phyloP scores from a whole-genome alignment of 1,140 invertebrate species.

The Caenorhabditis briggsae region DNA sequence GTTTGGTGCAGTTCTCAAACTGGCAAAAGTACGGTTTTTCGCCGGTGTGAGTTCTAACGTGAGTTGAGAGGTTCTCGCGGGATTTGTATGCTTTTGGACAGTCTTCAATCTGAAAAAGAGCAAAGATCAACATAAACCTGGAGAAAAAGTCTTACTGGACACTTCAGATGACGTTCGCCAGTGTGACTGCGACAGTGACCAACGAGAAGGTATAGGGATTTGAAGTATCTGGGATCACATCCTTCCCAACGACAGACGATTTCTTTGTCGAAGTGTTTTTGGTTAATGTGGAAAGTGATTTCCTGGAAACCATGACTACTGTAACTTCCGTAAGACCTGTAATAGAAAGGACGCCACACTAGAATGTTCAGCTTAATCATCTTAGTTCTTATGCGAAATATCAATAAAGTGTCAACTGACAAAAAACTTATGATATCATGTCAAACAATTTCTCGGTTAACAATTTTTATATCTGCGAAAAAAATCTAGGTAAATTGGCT shows the following conservation, averaged over 20 bases:
- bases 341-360: no score
- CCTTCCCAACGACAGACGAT: conserved; percentile 53
- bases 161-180: conserved; percentile 98
- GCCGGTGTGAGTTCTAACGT: conserved; percentile 88
- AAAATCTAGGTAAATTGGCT: no score
- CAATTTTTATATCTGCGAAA: no score
- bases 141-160: conserved; percentile 84
- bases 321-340: no score
- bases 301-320: no score
- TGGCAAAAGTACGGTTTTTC: conserved; percentile 99
- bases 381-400: no score
- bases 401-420: no score
- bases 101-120: conserved; percentile 86
- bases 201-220: conserved; percentile 98
- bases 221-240: conserved; percentile 57
- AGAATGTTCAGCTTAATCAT: no score
- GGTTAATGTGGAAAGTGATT: no score
- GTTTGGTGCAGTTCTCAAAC: conserved; percentile 93
- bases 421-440: no score
- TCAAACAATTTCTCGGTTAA: no score
- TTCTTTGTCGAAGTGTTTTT: no score
- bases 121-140: conserved; percentile 68
- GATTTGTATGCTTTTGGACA: conserved; percentile 96
- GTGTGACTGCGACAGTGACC: conserved; percentile 98
- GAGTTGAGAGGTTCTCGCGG: conserved; percentile 97